Base-by-base conservation (phyloP, 1,140 invertebrate species). In the Hypsibius dujardini region DNA sequence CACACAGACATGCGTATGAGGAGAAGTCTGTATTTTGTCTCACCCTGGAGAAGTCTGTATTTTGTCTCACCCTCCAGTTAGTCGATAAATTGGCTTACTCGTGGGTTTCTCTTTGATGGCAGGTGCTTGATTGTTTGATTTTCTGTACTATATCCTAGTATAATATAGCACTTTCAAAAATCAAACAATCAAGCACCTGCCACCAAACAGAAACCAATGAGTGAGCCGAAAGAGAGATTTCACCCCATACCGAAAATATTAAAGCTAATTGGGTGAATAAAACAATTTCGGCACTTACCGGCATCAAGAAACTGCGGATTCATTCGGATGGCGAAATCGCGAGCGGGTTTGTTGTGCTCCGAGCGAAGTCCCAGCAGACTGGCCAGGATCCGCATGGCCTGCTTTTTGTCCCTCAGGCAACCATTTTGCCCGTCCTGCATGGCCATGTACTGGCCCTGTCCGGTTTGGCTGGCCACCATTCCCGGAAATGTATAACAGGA, bases 401-500 rank as follows among this genome's bases (percentile, higher is more conserved):
- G 62, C 3, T 42, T 12, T 7, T 3, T 12, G 45, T 42, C 45
- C 3, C 7, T 42, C 62, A 67, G 62, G 42, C 62, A 67, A 3
- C 62, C 62, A 42, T 67, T 67, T 3, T 3, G 12, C 3, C 62
- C 62, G 7, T 3, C 7, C 45, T 67, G 62, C 62, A 67, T 67
- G 42, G 62, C 62, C 62, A 67, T 67, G 42, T 14, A 67, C 62
- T 67, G 62, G 7, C 62, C 62, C 3, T 42, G 62, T 14, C 62
- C 62, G 45, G 7, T 14, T 67, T 67, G 62, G 42, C 62, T 42
- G 42, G 3, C 42, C 45, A 67, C 42, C 7, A 67, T 67, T 3
- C 62, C 62, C 7, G 62, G 62, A 67, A 67, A 67, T 7, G 62
- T 3, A 67, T 67, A 67, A 42, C 62, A 67, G 62, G 62, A 14